phyloP scores from a whole-genome alignment of 2,888 invertebrate species.

The Encarsia formosa region DNA sequence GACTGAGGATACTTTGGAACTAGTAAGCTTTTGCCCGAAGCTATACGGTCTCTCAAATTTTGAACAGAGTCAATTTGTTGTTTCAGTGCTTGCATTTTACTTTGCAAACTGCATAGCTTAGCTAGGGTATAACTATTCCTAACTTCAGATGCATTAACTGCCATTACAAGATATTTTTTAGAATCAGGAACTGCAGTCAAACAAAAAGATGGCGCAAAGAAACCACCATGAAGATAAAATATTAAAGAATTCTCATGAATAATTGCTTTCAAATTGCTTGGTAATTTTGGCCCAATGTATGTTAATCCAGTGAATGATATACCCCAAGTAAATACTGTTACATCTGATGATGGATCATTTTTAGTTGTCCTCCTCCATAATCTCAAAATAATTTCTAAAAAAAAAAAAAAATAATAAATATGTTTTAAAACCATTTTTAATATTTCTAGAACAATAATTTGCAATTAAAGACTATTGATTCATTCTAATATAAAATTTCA shows the following conservation, averaged over 20 bases:
- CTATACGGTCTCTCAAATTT: slow-evolving; percentile 49
- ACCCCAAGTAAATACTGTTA: slow-evolving; percentile 74
- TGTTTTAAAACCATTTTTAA: not conserved
- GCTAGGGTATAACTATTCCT: slow-evolving; percentile 69
- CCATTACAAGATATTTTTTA: slow-evolving; percentile 45
- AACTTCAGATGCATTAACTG: slow-evolving; percentile 54
- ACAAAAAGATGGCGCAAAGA: slow-evolving; percentile 64
- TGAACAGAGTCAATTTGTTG: slow-evolving; percentile 62
- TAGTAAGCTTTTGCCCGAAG: slow-evolving; percentile 49
- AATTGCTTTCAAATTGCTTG: slow-evolving; percentile 63
- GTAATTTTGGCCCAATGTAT: slow-evolving; percentile 67
- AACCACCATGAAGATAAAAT: slow-evolving; percentile 84
- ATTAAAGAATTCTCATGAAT: slow-evolving; percentile 72
- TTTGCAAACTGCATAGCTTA: slow-evolving; percentile 59
- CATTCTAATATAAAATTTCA: not conserved
- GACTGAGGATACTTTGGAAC: slow-evolving; percentile 44
- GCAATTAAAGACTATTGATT: not conserved
- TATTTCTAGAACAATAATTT: not conserved
- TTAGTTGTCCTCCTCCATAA: slow-evolving; percentile 43
- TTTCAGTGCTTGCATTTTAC: slow-evolving; percentile 61
- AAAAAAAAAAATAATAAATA: slow-evolving; percentile 7
- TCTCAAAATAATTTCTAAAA: slow-evolving; percentile 44
- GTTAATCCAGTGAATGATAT: slow-evolving; percentile 80
- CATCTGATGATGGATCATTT: slow-evolving; percentile 52
- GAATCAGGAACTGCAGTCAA: slow-evolving; percentile 44